Evolutionary conservation across 2,888 invertebrate genomes (phyloP), one percentile per base, ranked within the genome.

Genomic region (Xanthia icteritia): DNA sequence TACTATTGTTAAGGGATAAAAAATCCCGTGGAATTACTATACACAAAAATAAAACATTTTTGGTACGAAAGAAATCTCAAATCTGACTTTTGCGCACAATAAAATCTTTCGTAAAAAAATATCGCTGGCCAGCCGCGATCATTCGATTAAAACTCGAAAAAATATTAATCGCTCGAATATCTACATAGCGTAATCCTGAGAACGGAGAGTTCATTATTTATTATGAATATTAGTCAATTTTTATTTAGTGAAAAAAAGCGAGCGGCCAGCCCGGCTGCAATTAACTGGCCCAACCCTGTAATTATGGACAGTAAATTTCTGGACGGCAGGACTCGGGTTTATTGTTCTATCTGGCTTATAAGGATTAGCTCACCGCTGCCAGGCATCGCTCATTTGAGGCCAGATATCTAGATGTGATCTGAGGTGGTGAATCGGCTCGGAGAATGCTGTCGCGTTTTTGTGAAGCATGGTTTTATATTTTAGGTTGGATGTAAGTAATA

Each of bases 231-330:
- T 96, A 96, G 96, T 96, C 95, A 96, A 96, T 96, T 96, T 96
- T 96, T 96, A 96, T 96, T 95, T 96, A 95, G 96, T 95, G 94
- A 94, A 96, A 96, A 95, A 96, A 96, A 94, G 94, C 93, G 93
- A 93, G 91, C 94, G 94, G 89, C 93, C 93, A 91, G 91, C 91
- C 96, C 95, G 97, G 94, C 97, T 97, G 97, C 98, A 98, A 98
- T 98, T 98, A 98, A 98, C 97, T 97, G 97, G 97, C 97, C 96
- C 97, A 97, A 98, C 98, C 98, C 98, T 98, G 97, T 98, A 98
- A 98, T 98, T 98, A 98, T 97, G 98, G 98, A 97, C 98, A 97
- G 98, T 98, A 98, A 98, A 98, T 98, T 97, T 97, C 97, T 97
- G 97, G 97, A 97, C 97, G 97, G 97, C 97, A 96, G 95, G 94